phyloP scores from a whole-genome alignment of 35 echinoderm and acorn worm genomes.

The Lytechinus variegatus region DNA sequence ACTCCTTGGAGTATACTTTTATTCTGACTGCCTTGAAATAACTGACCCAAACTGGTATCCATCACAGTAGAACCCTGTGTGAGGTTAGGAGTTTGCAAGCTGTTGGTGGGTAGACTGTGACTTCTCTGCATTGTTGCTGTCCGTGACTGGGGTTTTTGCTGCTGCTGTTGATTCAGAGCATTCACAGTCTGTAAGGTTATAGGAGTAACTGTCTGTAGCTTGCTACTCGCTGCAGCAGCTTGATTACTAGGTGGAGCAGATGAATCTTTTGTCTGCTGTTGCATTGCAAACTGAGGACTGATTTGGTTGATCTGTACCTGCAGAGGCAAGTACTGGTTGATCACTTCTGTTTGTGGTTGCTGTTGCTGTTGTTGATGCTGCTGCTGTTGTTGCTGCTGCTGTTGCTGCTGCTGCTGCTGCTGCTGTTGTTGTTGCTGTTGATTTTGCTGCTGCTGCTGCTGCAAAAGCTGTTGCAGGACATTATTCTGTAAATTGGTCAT shows the following conservation, averaged over 20 bases:
- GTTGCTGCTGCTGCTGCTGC: constrained; percentile 49
- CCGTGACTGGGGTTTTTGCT: constrained; percentile 46
- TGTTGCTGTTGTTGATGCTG: constrained; percentile 46
- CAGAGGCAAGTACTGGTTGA: constrained; percentile 46
- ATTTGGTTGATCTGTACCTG: constrained; percentile 45
- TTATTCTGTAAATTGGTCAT: constrained; percentile 22
- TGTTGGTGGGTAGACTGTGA: neutral
- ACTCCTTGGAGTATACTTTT: neutral
- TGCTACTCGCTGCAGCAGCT: neutral
- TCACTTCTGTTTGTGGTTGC: neutral
- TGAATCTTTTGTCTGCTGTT: neutral
- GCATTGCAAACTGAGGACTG: constrained; percentile 15
- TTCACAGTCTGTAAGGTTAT: neutral
- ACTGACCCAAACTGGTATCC: neutral
- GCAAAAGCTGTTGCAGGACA: constrained; percentile 41
- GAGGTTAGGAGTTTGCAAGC: neutral
- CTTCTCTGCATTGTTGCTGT: neutral
- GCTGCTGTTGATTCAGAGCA: neutral
- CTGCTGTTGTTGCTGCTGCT: constrained; percentile 59
- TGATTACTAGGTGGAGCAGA: neutral
- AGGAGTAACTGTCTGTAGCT: neutral
- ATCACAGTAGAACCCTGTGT: neutral
- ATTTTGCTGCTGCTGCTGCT: constrained; percentile 61
- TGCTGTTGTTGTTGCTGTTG: constrained; percentile 27
- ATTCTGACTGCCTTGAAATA: neutral